phyloP scores from a whole-genome alignment of 2,113 vertebrate species.

The Cebus imitator region DNA sequence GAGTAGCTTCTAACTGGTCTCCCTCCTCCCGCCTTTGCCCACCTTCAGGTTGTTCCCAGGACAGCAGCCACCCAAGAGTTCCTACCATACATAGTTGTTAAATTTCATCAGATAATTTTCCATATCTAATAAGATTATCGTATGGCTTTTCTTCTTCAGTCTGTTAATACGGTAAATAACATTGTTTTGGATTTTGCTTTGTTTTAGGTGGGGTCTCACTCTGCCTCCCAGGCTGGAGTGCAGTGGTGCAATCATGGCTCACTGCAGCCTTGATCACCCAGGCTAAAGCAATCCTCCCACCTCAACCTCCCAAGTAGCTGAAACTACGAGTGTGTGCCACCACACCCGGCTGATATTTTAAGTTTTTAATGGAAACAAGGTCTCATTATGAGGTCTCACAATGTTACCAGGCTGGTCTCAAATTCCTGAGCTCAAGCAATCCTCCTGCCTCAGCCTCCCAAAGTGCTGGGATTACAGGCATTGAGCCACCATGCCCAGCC shows the following conservation, averaged over 20 bases:
- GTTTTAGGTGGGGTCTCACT: background rate
- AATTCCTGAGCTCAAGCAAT: background rate
- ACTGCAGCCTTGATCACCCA: background rate
- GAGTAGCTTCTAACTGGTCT: background rate
- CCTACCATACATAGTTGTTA: background rate
- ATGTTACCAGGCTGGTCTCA: background rate
- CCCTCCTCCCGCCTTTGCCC: background rate
- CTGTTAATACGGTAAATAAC: background rate
- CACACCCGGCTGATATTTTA: background rate
- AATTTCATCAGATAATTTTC: background rate
- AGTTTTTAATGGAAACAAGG: background rate
- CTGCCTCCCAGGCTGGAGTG: background rate
- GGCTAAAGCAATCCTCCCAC: background rate
- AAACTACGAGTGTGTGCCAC: background rate
- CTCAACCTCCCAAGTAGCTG: background rate
- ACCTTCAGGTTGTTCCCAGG: background rate
- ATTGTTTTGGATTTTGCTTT: background rate
- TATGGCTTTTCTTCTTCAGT: background rate
- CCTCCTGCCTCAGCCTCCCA: background rate
- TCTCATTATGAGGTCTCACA: background rate
- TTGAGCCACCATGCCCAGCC: background rate
- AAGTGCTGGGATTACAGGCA: background rate
- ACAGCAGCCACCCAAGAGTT: background rate
- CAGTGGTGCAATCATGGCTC: background rate
- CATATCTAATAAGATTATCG: background rate